These are phyloP conservation scores for Agonopterix arenella DNA, from an alignment of 2,888 invertebrate genomes.

Conservation along the genomic window DNA sequence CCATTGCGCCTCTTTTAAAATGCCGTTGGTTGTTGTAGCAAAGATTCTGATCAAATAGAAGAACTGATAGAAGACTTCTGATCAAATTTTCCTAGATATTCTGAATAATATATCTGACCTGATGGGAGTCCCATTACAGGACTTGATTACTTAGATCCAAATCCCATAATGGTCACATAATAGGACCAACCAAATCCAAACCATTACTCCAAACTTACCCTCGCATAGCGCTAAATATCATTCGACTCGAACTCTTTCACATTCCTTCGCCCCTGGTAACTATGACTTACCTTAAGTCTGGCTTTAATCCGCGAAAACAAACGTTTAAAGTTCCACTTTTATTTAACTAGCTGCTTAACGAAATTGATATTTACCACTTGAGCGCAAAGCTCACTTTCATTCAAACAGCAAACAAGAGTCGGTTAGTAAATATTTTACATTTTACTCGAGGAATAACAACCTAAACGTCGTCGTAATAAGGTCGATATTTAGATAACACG, in stretches of 20 bases:
- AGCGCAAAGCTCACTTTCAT: background rate
- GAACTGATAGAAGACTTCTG: no score
- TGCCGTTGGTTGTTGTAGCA: no score
- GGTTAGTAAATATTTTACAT: background rate
- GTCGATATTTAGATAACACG: conserved; percentile 1
- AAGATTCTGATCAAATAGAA: no score
- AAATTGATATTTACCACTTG: background rate
- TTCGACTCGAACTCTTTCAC: conserved; percentile 1
- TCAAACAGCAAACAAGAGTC: background rate
- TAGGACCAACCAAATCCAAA: no score
- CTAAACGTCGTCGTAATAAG: background rate
- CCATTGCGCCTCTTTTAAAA: no score
- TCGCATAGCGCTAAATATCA: background rate
- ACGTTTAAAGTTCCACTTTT: background rate
- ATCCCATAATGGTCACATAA: no score
- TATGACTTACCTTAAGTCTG: conserved; percentile 24
- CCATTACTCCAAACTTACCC: no score
- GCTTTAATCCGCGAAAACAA: conserved; percentile 15
- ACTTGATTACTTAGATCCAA: no score
- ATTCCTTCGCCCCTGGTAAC: conserved; percentile 18
- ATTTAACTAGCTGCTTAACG: background rate
- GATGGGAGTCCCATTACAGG: no score
- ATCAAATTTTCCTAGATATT: no score
- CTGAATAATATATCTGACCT: no score
- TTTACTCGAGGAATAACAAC: background rate